A percentile compares a stretch with the other conserved stretches of the same genome.
phyloP scores from a whole-genome alignment of 1,140 invertebrate species.

The Plutomurus gul region DNA sequence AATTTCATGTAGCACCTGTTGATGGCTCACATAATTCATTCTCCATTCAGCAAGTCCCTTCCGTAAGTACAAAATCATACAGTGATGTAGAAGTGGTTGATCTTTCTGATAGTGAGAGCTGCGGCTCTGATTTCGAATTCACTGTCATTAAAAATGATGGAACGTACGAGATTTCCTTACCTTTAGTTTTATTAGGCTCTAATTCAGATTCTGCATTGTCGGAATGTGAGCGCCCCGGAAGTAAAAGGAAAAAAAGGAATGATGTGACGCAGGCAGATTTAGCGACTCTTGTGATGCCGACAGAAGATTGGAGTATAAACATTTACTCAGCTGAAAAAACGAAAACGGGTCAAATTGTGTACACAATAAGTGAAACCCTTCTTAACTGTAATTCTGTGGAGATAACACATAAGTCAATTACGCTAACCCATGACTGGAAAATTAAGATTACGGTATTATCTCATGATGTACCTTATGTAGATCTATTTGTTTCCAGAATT shows the following conservation, averaged over 20 bases:
- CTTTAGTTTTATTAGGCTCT: no score
- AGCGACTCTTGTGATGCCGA: neutral
- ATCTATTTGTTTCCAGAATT: neutral
- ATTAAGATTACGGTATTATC: neutral
- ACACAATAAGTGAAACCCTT: neutral
- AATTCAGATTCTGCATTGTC: no score
- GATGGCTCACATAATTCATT: no score
- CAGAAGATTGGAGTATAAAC: neutral
- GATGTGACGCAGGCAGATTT: neutral
- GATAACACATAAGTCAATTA: conserved; percentile 7
- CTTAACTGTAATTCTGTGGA: neutral
- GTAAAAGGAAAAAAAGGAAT: neutral
- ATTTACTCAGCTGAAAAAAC: neutral
- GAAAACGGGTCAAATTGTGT: neutral
- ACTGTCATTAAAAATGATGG: no score
- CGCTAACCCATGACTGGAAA: neutral
- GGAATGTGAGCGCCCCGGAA: no score
- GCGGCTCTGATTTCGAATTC: no score
- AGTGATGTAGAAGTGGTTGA: no score
- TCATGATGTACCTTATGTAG: neutral
- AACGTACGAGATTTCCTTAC: no score
- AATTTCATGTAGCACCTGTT: no score
- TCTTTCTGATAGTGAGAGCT: no score
- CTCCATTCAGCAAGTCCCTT: no score
- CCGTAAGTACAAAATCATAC: no score